phyloP scores from a whole-genome alignment of 2,888 invertebrate species.

The Baronia brevicornis region DNA sequence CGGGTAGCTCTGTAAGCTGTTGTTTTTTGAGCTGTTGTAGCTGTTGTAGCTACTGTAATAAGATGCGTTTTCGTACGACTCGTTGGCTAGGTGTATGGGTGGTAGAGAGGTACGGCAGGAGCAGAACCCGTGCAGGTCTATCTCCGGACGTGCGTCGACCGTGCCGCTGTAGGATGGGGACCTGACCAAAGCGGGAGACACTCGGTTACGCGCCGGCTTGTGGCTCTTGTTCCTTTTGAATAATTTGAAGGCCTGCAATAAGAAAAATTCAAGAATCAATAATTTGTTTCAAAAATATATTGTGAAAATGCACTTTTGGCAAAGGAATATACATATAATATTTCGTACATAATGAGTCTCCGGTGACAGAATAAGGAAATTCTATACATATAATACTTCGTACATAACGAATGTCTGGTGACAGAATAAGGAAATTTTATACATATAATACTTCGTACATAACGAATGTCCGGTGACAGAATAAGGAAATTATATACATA shows the following conservation, averaged over 20 bases:
- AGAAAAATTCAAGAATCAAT: constrained; percentile 17
- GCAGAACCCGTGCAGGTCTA: constrained; percentile 57
- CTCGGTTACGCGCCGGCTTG: constrained; percentile 50
- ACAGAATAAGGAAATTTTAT: too few species aligned
- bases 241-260: constrained; percentile 63
- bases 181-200: constrained; percentile 52
- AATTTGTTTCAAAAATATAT: too few species aligned
- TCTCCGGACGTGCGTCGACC: constrained; percentile 59
- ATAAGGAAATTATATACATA: too few species aligned
- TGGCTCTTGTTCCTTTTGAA: constrained; percentile 56
- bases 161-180: constrained; percentile 61
- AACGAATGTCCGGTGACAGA: too few species aligned
- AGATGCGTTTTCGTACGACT: constrained; percentile 45
- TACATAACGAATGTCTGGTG: too few species aligned
- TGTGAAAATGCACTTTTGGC: too few species aligned
- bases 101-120: constrained; percentile 54
- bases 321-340: too few species aligned
- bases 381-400: too few species aligned
- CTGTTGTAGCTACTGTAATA: constrained; percentile 53
- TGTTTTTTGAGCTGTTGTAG: constrained; percentile 50
- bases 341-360: too few species aligned
- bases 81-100: constrained; percentile 34
- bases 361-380: too few species aligned
- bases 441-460: too few species aligned
- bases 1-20: constrained; percentile 46